Conservation (phyloP, 1,140 invertebrate genomes). For the Ceratitis capitata region DNA sequence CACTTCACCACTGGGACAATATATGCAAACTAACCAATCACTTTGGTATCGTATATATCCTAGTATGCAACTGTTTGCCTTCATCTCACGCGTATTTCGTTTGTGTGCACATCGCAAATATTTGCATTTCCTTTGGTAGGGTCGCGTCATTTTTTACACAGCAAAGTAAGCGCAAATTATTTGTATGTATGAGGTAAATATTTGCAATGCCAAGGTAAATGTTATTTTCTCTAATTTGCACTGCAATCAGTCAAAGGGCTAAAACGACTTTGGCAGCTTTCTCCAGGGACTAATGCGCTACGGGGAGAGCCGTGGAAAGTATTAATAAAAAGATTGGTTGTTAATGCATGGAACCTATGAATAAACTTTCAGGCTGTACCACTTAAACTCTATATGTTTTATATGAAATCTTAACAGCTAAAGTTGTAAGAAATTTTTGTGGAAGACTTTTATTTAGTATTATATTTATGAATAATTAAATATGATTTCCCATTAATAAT, state of each 20-base stretch:
- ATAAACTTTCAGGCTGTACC: too few relatives aligned
- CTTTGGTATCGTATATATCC: not conserved
- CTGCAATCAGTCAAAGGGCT: conserved; percentile 23
- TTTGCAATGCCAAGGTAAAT: conserved; percentile 1
- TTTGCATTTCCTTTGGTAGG: conserved; percentile 12
- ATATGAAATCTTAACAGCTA: too few relatives aligned
- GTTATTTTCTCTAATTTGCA: conserved; percentile 8
- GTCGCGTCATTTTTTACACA: not conserved
- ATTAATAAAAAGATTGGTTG: too few relatives aligned
- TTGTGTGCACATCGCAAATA: not conserved
- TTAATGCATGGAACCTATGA: too few relatives aligned
- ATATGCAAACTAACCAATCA: not conserved
- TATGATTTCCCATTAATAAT: too few relatives aligned
- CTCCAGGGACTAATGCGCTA: too few relatives aligned
- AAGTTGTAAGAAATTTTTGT: too few relatives aligned
- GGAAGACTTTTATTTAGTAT: too few relatives aligned
- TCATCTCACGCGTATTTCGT: not conserved
- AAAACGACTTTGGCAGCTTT: too few relatives aligned
- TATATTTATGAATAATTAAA: too few relatives aligned
- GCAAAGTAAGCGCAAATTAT: conserved; percentile 9
- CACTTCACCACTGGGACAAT: not conserved
- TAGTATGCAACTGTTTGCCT: not conserved
- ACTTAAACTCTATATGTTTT: too few relatives aligned
- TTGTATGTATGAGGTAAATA: conserved; percentile 19
- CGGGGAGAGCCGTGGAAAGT: too few relatives aligned